These are phyloP conservation scores for Platycheirus albimanus DNA, from an alignment of 2,888 invertebrate species.

Conservation along the genomic window DNA sequence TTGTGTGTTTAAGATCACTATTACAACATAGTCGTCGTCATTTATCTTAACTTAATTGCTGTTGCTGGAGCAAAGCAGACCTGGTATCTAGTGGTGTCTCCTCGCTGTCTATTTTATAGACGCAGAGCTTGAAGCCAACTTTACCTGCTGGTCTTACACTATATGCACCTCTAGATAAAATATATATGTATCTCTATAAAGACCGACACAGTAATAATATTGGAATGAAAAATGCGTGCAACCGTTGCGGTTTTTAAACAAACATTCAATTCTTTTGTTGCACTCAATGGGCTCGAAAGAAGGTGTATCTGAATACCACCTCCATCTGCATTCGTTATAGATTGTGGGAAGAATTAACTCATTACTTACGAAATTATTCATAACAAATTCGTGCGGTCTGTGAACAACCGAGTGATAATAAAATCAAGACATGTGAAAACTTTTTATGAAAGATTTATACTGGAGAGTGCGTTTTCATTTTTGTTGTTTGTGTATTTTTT, in stretches of 20 bases:
- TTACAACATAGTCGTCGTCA: slow-evolving; percentile 60
- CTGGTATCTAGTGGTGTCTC: slow-evolving; percentile 9
- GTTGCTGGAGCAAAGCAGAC: slow-evolving; percentile 4
- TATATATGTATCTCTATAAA: background rate
- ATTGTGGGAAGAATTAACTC: slow-evolving; percentile 42
- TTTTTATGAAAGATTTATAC: slow-evolving; percentile 16
- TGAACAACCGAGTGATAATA: slow-evolving; percentile 25
- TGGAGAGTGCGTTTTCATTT: slow-evolving; percentile 3
- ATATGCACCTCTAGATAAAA: background rate
- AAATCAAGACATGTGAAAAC: slow-evolving; percentile 13
- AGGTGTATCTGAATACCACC: slow-evolving; percentile 16
- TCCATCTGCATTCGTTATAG: background rate
- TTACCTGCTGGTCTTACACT: slow-evolving; percentile 36
- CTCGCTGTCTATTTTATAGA: background rate
- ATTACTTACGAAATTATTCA: slow-evolving; percentile 55
- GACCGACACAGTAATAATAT: slow-evolving; percentile 3
- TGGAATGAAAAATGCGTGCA: slow-evolving; percentile 57
- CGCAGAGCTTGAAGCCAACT: slow-evolving; percentile 12
- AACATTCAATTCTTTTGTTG: slow-evolving; percentile 48
- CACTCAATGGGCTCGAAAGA: slow-evolving; percentile 24
- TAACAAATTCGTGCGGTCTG: slow-evolving; percentile 52
- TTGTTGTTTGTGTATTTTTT: background rate
- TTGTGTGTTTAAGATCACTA: slow-evolving; percentile 40
- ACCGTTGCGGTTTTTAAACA: slow-evolving; percentile 55
- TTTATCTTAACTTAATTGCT: slow-evolving; percentile 60